These are phyloP conservation scores for Apotomis turbidana DNA, from an alignment of 2,888 invertebrate genomes.

Conservation along the genomic window DNA sequence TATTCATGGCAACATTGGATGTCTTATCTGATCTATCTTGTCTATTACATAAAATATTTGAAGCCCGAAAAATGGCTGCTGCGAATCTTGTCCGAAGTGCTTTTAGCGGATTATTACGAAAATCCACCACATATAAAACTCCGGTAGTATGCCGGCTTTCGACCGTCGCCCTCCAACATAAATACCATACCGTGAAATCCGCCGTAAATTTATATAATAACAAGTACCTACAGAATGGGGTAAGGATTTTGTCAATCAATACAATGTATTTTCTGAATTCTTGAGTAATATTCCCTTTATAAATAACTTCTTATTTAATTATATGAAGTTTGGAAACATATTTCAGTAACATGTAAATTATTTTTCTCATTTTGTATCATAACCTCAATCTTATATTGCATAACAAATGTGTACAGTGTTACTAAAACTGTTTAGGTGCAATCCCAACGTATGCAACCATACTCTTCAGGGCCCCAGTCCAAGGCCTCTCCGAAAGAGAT, in stretches of 20 bases:
- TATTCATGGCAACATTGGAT: conserved; percentile 32
- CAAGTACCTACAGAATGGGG: conserved; percentile 43
- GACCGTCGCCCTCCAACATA: conserved; percentile 71
- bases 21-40: conserved; percentile 47
- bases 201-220: conserved; percentile 45
- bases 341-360: background rate
- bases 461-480: conserved; percentile 66
- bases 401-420: conserved; percentile 76
- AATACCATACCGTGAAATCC: conserved; percentile 64
- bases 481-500: conserved; percentile 87
- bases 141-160: conserved; percentile 76
- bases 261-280: conserved; percentile 49
- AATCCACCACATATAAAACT: conserved; percentile 67
- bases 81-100: conserved; percentile 76
- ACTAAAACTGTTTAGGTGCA: conserved; percentile 76
- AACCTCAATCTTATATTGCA: conserved; percentile 80
- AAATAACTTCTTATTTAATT: background rate
- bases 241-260: conserved; percentile 53
- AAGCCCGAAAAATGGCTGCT: conserved; percentile 78
- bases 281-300: background rate
- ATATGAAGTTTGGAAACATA: background rate
- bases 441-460: conserved; percentile 62
- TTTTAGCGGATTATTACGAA: conserved; percentile 75
- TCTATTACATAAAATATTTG: conserved; percentile 54
- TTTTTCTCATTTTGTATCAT: conserved; percentile 48